Base-by-base conservation (phyloP, 2,113 vertebrate species). In the Hippopotamus amphibius region DNA sequence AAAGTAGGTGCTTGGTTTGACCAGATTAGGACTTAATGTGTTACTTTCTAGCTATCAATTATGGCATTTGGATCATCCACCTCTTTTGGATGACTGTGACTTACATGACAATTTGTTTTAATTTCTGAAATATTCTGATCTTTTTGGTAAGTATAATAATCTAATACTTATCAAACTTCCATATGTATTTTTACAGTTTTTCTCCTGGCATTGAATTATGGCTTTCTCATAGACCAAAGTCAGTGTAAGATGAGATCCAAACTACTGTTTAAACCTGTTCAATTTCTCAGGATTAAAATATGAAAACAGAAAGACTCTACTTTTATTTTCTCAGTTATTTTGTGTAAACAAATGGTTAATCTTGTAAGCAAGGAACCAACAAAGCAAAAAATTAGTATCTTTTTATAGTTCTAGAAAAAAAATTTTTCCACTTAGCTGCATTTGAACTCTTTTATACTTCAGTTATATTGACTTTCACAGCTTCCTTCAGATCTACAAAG, bases 401-500 rank as follows among this genome's bases (percentile, higher is more conserved):
- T 61, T 90, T 90, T 65, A 48, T 68, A 41, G 17, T 55, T 89
- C 59, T 55, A 80, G 48, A 68, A 65, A 79, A 21, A 79, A 68
- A 66, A 69, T 12, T 41, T 68, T 90, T 53, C 59, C 19, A 55
- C 21, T 90, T 53, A 53, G 28, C 33, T 90, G 74, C 33, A 41
- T 66, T 79, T 77, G 26, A 80, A 90, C 59, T 41, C 50, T 79
- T 79, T 79, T 79, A 66, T 68, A 21, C 24, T 55, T 66, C 21
- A 66, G 17, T 80, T 46, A 66, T 21, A 65, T 80, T 90, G 74
- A 53, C 59, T 55, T 80, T 66, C 15, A 80, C 48, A 37, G 33
- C 33, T 90, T 53, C 33, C 74, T 80, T 90, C n/a, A 53, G 74
- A 65, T 80, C 74, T 80, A 90, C 61, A 65, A 80, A 66, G 88